These are phyloP conservation scores for Taenioides sp. DNA, from an alignment of 2,797 vertebrate species.

Conservation along the genomic window DNA sequence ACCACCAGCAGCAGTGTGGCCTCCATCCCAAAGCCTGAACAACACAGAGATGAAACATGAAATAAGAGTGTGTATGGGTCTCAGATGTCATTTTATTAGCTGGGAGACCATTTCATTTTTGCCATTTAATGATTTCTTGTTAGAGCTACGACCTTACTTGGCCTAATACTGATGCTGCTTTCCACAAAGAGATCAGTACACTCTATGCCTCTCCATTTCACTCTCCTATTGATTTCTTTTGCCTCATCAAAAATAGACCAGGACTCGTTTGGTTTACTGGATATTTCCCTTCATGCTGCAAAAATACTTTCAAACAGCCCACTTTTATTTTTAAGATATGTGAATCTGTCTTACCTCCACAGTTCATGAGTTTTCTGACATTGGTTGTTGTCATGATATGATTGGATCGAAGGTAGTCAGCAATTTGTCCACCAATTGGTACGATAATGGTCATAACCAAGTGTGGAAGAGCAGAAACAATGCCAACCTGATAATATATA, in stretches of 20 bases:
- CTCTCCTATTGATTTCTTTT: conserved; percentile 36
- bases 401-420: conserved; percentile 84
- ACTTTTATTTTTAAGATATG: not conserved
- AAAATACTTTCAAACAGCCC: conserved; percentile 13
- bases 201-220: conserved; percentile 43
- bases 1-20: conserved; percentile 90
- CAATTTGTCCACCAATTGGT: conserved; percentile 90
- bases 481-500: conserved; percentile 78
- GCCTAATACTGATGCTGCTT: not conserved
- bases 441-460: conserved; percentile 94
- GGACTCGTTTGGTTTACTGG: conserved; percentile 18
- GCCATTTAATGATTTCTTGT: conserved; percentile 1
- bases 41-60: not conserved
- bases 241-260: conserved; percentile 48
- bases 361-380: conserved; percentile 94
- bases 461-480: conserved; percentile 89
- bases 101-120: not conserved
- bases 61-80: not conserved
- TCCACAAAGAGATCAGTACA: conserved; percentile 1
- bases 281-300: conserved; percentile 17
- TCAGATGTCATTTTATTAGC: not conserved
- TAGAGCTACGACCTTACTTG: not conserved
- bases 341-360: conserved; percentile 78
- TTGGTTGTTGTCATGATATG: conserved; percentile 91
- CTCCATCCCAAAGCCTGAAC: conserved; percentile 88